phyloP scores from a whole-genome alignment of 2,888 invertebrate genomes.

The Buathra laborator region DNA sequence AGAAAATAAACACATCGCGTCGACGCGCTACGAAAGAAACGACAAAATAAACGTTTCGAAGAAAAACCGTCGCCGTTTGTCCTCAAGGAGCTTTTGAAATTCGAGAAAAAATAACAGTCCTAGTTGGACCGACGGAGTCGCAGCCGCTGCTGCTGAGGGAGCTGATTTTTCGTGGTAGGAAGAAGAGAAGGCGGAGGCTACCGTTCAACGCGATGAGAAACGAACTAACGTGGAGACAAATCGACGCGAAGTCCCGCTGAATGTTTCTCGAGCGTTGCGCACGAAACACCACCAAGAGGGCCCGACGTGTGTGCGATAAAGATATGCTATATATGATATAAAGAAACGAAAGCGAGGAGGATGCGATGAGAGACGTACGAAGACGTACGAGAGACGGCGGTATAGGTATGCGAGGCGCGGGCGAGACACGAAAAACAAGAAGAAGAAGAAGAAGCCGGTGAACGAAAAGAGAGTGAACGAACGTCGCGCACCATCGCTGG shows the following conservation, averaged over 20 bases:
- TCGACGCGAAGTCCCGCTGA: constrained; percentile 38
- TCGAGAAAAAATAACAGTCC: constrained; percentile 52
- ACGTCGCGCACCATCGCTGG: constrained; percentile 47
- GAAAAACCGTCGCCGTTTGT: constrained; percentile 40
- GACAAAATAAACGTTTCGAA: constrained; percentile 51
- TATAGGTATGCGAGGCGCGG: constrained; percentile 19
- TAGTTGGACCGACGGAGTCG: not conserved
- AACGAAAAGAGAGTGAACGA: constrained; percentile 54
- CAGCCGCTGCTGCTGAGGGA: not conserved
- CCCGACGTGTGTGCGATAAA: constrained; percentile 21
- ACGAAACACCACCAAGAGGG: constrained; percentile 6
- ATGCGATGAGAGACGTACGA: constrained; percentile 24
- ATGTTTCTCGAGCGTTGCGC: constrained; percentile 13
- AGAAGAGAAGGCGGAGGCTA: constrained; percentile 15
- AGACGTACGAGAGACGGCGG: not conserved
- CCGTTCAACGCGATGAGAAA: constrained; percentile 46
- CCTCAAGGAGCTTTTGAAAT: constrained; percentile 38
- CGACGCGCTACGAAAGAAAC: constrained; percentile 18
- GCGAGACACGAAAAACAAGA: constrained; percentile 54
- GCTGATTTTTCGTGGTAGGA: constrained; percentile 15
- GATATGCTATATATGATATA: constrained; percentile 7
- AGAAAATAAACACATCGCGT: constrained; percentile 46
- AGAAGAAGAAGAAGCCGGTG: constrained; percentile 33
- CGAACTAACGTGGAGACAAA: constrained; percentile 62
- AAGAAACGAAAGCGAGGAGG: constrained; percentile 11